Conservation (phyloP, 2,797 vertebrate genomes). For the Artibeus lituratus region DNA sequence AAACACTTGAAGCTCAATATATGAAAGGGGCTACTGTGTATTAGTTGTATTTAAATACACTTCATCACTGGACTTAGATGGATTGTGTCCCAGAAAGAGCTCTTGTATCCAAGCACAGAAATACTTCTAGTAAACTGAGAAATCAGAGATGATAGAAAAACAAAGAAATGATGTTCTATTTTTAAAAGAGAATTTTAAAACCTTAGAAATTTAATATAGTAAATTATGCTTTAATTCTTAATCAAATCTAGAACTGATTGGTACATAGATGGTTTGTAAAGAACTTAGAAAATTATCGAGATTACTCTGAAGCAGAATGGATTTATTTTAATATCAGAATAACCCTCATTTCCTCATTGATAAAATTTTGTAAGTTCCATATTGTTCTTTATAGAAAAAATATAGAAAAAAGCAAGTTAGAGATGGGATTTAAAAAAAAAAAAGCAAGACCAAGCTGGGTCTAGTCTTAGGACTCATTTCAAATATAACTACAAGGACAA, state of each 20-base stretch:
- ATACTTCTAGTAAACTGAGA: background rate
- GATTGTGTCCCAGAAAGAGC: constrained; percentile 29
- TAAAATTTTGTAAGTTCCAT: background rate
- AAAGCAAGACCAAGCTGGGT: background rate
- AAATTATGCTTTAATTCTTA: background rate
- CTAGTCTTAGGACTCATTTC: background rate
- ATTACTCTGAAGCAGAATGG: background rate
- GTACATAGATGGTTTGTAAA: background rate
- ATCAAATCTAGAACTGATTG: background rate
- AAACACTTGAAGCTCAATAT: background rate
- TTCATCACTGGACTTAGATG: background rate
- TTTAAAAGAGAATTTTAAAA: background rate
- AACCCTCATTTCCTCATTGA: background rate
- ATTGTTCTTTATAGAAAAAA: background rate
- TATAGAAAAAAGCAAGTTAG: background rate
- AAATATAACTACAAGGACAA: background rate
- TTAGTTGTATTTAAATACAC: background rate
- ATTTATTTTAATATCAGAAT: background rate
- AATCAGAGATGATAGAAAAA: constrained; percentile 24
- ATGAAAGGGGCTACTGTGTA: background rate
- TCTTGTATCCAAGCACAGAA: background rate
- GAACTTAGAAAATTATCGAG: background rate
- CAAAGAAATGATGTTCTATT: constrained; percentile 33
- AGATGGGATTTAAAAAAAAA: background rate
- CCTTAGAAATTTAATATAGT: background rate